Evolutionary conservation across 30 jellyfish, hydroid and myxozoan genomes (phyloP), one percentile per base, ranked within the genome.

Genomic region (Rhopilema esculentum): DNA sequence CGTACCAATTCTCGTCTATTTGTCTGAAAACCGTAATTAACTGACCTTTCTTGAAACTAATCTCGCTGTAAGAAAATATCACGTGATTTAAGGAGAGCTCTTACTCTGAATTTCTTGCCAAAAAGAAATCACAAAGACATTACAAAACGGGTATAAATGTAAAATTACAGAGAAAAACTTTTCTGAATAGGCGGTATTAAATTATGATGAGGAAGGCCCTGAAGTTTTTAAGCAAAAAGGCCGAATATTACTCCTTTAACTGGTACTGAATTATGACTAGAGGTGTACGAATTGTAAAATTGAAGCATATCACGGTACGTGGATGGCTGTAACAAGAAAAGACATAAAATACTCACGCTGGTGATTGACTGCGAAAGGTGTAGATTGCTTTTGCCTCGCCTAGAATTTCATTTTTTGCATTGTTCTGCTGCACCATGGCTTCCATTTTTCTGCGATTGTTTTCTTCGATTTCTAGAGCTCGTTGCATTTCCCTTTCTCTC

Each of bases 1-100:
- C 98, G 66, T 77, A 93, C 98, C 98, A 93, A 66, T 93, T 88
- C 16, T 88, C 98, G 64, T 93, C 98, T 0, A 93, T 78, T 27
- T 88, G 95, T 21, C 93, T 66, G 49, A 82, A 31, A 22, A 93
- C 40, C 0, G 30, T 19, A 15, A 93, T 4, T 33, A 57, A 18
- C 27, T 87, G 96, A 30, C 98, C 98, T 83, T 92, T 84, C 74
- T 72, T 84, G 87, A 84, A 84, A 31, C 82, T 61, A 29, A 84
- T 19, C 63, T 84, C 93, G 70, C 93, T 84, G 53, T 7, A 27
- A 26, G 21, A 68, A 40, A 40, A 12, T 40, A 2, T 6, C 57
- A 40, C 12, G 9, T n/a, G n/a, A n/a, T n/a, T n/a, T n/a, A n/a
- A n/a, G n/a, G n/a, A n/a, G n/a, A n/a, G n/a, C n/a, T n/a, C n/a